Evolutionary conservation across 1,140 invertebrate genomes (phyloP), one percentile per base, ranked within the genome.

Genomic region (Helicoverpa armigera): DNA sequence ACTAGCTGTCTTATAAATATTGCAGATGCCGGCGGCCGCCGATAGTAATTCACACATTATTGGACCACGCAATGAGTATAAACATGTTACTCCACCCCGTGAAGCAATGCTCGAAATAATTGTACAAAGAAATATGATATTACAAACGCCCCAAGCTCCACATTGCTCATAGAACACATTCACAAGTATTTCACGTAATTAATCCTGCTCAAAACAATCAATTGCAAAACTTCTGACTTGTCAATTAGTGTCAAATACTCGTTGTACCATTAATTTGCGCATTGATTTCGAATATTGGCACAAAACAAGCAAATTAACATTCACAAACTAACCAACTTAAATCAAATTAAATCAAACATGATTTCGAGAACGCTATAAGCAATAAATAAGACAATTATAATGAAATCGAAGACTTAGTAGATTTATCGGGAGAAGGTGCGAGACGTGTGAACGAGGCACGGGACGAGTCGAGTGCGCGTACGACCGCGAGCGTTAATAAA

Each of bases 401-500:
- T 76, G 56, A 51, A 60, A 76, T 63, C 48, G 58, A 60, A 29
- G 56, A 63, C 31, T 53, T 23, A 50, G 73, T 76, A 76, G 73
- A 76, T 76, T 76, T 76, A 76, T 76, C 43, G 60, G 18, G 18
- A 48, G 65, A 69, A 43, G 65, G 65, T 50, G 65, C 65, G 65
- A 69, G 65, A 69, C 43, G 69, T 72, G 50, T 51, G 31, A 72
- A 53, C 69, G 69, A 72, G 23, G 69, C 69, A 72, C 69, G 69
- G 69, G 69, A 53, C 69, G 69, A 23, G 48, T 51, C 65, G 48
- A 72, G 69, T 70, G 67, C 67, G 67, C 16, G 18, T 72, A 72
- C 69, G 69, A 72, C 90, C 86, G 90, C 88, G 87, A 92, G 87
- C 86, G 80, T 90, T 92, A 94, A 93, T 93, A 93, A 93, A 92